Percentiles rank a stretch among this genome's conserved stretches.
These are phyloP conservation scores for Macrosteles quadrilineatus DNA, from an alignment of 1,140 invertebrate species.

Conservation along the genomic window DNA sequence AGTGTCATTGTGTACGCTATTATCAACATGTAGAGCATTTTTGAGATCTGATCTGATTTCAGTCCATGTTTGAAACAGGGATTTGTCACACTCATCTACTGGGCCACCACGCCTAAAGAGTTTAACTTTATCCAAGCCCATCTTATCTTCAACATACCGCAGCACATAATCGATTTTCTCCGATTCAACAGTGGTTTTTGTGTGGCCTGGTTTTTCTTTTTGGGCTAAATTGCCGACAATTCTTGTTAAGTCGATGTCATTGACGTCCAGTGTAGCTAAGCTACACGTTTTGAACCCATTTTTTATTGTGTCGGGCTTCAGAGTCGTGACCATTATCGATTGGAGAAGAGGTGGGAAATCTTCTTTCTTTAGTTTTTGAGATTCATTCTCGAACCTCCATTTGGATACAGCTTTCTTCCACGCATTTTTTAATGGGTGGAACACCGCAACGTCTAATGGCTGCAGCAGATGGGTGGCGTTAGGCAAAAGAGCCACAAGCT, in stretches of 20 bases:
- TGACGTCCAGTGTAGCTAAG: too few species aligned
- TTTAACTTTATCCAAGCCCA: too few species aligned
- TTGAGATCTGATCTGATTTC: too few species aligned
- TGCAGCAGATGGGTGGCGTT: slow-evolving; percentile 52
- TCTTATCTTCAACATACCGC: too few species aligned
- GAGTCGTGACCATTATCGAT: slow-evolving; percentile 18
- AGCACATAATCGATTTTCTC: slow-evolving; percentile 12
- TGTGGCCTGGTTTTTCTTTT: not conserved
- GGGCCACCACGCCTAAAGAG: too few species aligned
- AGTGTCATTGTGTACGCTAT: too few species aligned
- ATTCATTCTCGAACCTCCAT: too few species aligned
- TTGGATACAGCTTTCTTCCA: too few species aligned
- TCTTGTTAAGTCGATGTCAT: not conserved
- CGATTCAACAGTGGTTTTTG: not conserved
- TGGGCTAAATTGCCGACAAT: not conserved
- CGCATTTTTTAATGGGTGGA: slow-evolving; percentile 46
- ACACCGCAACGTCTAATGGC: slow-evolving; percentile 49
- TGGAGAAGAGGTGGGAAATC: not conserved
- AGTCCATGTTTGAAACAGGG: too few species aligned
- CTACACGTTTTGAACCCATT: slow-evolving; percentile 32
- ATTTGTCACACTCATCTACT: too few species aligned
- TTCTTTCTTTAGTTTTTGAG: too few species aligned
- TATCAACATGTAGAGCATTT: too few species aligned
- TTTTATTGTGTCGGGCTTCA: slow-evolving; percentile 21
- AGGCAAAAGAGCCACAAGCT: slow-evolving; percentile 47